Base-by-base conservation (phyloP, 1,140 invertebrate species). In the Drosophila orena region DNA sequence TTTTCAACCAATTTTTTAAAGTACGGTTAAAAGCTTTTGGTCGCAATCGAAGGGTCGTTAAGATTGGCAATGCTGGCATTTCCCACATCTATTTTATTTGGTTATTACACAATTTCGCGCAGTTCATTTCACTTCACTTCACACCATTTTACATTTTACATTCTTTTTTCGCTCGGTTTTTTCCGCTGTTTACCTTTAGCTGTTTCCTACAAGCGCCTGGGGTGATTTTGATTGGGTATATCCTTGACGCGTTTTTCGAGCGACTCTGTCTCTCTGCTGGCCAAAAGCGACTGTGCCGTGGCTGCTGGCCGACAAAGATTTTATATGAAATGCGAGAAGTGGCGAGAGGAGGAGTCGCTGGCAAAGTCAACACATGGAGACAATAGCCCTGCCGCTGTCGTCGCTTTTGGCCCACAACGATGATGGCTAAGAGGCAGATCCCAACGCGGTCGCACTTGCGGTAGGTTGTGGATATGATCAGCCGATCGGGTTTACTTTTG, bases 281-380 rank as follows among this genome's bases (percentile, higher is more conserved):
- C 84, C 79, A 38, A 62, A 80, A 84, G 77, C 80, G 80, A 89
- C 80, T 89, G 84, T 89, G 84, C 54, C 56, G 17, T 65, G 66
- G 73, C 73, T 68, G 85, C n/a, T 59, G 72, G 57, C 52, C 80
- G 68, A 69, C 77, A 80, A 80, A 72, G 68, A 72, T 84, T 89
- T 89, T 89, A 89, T 89, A 89, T 89, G 85, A 89, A 89, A 90
- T 65, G 77, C 73, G 85, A 89, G 77, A 89, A 80, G 79, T 71
- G 74, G 44, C 81, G 65, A 71, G 70, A 75, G 71, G 30, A 42
- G 47, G 17, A 46, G 50, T 54, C 61, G 62, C 59, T 77, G 52
- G 56, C 54, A 46, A 60, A 79, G 73, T 47, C 69, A 83, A 79
- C 12, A 38, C 59, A 83, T 43, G 54, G 37, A 78, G 35, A 86